Conservation (phyloP, 2,113 vertebrate genomes). For the Polypterus senegalus region DNA sequence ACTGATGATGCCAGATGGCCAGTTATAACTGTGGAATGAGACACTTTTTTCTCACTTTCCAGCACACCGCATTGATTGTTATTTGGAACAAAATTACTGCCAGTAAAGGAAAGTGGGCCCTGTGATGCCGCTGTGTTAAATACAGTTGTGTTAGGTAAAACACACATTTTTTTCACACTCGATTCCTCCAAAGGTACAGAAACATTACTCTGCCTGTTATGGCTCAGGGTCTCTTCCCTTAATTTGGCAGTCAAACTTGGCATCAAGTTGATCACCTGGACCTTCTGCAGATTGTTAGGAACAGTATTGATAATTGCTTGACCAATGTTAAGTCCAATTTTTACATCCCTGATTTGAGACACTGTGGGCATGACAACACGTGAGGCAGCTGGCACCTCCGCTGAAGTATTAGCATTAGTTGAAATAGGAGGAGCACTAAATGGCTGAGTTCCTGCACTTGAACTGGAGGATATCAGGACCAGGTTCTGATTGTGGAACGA, state of each 20-base stretch:
- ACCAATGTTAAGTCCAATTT: conserved; percentile 60
- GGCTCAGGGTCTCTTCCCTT: conserved; percentile 34
- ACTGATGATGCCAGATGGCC: conserved; percentile 68
- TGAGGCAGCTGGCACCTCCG: conserved; percentile 18
- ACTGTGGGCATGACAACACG: conserved; percentile 33
- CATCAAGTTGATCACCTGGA: conserved; percentile 45
- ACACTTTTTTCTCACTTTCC: conserved; percentile 39
- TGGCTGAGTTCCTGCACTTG: conserved; percentile 22
- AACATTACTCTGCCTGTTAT: conserved; percentile 27
- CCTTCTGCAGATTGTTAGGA: conserved; percentile 38
- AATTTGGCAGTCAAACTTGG: conserved; percentile 45
- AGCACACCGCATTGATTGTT: conserved; percentile 13
- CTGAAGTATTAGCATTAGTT: conserved; percentile 4
- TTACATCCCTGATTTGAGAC: conserved; percentile 63
- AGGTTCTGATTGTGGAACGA: conserved; percentile 52
- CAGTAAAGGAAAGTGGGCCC: neutral
- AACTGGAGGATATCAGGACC: conserved; percentile 61
- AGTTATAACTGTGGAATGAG: conserved; percentile 65
- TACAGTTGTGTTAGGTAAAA: conserved; percentile 24
- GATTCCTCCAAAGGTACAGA: conserved; percentile 31
- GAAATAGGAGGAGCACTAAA: conserved; percentile 27
- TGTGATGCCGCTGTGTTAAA: conserved; percentile 30
- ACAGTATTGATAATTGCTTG: conserved; percentile 52
- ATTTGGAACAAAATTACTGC: neutral
- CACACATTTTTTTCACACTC: conserved; percentile 32